These are phyloP conservation scores for Danio tinwini DNA, from an alignment of 2,797 vertebrate genomes.

Conservation along the genomic window DNA sequence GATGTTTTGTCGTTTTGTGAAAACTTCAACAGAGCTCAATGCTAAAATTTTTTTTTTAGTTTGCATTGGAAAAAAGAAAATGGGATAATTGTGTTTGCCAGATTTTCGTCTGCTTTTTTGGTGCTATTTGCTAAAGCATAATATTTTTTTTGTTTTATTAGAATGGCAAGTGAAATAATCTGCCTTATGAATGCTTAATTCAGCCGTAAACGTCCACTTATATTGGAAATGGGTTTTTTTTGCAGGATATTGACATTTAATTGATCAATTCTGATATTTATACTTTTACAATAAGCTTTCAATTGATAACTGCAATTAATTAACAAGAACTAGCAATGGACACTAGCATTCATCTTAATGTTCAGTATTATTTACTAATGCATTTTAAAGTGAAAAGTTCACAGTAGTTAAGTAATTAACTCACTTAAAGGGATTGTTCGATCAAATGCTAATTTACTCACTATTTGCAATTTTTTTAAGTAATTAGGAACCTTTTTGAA, in stretches of 20 bases:
- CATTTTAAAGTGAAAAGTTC: too few species aligned
- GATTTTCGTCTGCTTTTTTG: conserved; percentile 56
- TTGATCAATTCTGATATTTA: too few species aligned
- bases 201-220: background rate
- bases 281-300: background rate
- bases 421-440: too few species aligned
- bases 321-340: background rate
- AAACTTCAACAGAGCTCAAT: background rate
- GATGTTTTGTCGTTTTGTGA: background rate
- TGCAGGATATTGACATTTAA: too few species aligned
- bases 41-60: background rate
- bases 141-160: background rate
- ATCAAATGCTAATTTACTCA: too few species aligned
- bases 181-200: background rate
- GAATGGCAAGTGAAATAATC: background rate
- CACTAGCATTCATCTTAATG: background rate
- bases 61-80: conserved; percentile 69
- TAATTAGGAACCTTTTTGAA: too few species aligned
- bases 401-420: too few species aligned
- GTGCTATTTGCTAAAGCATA: background rate
- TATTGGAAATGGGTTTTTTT: too few species aligned
- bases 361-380: too few species aligned
- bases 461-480: too few species aligned
- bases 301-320: background rate
- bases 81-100: conserved; percentile 73